Evolutionary conservation across 1,140 invertebrate species (phyloP).

Genomic region (Philopotamus ludificatus): DNA sequence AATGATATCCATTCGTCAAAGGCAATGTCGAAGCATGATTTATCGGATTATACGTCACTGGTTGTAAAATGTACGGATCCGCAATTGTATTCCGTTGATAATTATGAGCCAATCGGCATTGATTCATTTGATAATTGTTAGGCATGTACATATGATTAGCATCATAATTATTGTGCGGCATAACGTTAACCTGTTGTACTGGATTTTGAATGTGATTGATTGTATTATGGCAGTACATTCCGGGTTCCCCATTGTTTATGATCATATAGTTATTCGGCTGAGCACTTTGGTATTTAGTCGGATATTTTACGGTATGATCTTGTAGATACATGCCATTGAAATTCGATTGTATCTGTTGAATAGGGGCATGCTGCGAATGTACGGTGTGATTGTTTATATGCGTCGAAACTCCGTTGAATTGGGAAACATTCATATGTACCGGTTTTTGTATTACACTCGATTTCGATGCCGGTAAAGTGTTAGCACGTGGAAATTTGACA

Average conservation of each 20-base stretch:
- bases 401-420: conserved; percentile 21
- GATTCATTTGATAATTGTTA: conserved; percentile 22
- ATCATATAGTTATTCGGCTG: conserved; percentile 15
- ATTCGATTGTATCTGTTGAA: conserved; percentile 12
- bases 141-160: conserved; percentile 30
- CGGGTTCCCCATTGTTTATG: conserved; percentile 17
- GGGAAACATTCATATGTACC: conserved; percentile 15
- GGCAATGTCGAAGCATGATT: conserved; percentile 52
- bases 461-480: neutral
- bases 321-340: neutral
- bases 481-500: conserved; percentile 28
- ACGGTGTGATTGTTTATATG: conserved; percentile 5
- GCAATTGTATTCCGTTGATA: conserved; percentile 50
- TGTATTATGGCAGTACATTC: conserved; percentile 30
- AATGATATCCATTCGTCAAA: conserved; percentile 49
- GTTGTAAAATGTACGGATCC: conserved; percentile 53
- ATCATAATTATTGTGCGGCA: conserved; percentile 17
- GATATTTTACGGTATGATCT: neutral
- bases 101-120: conserved; percentile 44
- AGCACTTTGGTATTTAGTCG: neutral
- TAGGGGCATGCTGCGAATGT: neutral
- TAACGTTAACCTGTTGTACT: conserved; percentile 19
- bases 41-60: conserved; percentile 48
- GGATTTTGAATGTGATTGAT: conserved; percentile 10
- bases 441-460: conserved; percentile 1